Percentiles rank a stretch among this genome's conserved stretches.
These are phyloP conservation scores for Polypedilum vanderplanki DNA, from an alignment of 1,140 invertebrate species.

Conservation along the genomic window DNA sequence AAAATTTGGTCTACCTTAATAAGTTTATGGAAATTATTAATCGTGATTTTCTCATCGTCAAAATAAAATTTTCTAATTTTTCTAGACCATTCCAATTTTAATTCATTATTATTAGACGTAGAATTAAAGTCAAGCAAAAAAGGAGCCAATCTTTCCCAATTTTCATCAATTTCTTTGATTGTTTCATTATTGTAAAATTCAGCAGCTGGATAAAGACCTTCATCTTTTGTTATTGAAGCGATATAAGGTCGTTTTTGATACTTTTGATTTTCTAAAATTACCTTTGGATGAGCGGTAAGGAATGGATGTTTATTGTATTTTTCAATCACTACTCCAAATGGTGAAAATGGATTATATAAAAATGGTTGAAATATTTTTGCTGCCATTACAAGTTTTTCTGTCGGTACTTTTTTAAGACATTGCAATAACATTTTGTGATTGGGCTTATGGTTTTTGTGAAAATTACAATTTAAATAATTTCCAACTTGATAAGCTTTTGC, in stretches of 20 bases:
- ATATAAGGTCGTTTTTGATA: conserved; percentile 49
- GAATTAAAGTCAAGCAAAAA: neutral
- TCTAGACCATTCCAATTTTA: neutral
- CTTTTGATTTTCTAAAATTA: conserved; percentile 46
- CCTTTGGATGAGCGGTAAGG: conserved; percentile 45
- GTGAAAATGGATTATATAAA: conserved; percentile 51
- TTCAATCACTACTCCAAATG: conserved; percentile 53
- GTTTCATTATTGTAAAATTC: conserved; percentile 32
- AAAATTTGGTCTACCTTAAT: neutral
- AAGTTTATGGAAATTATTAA: neutral
- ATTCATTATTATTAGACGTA: neutral
- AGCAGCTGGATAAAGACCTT: conserved; percentile 49
- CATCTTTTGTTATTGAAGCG: conserved; percentile 46
- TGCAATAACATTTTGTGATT: neutral
- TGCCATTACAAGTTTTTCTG: conserved; percentile 7
- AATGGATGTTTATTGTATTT: conserved; percentile 42
- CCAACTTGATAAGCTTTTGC: conserved; percentile 56
- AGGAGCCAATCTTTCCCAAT: conserved; percentile 35
- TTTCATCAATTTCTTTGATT: conserved; percentile 34
- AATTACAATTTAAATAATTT: conserved; percentile 52
- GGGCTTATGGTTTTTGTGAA: conserved; percentile 34
- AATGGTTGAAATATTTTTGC: conserved; percentile 40
- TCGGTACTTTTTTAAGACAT: neutral
- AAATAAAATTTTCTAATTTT: neutral
- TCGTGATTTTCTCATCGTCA: neutral